Conservation (phyloP, 2,797 vertebrate species). For the Sebastes baramenuke region DNA sequence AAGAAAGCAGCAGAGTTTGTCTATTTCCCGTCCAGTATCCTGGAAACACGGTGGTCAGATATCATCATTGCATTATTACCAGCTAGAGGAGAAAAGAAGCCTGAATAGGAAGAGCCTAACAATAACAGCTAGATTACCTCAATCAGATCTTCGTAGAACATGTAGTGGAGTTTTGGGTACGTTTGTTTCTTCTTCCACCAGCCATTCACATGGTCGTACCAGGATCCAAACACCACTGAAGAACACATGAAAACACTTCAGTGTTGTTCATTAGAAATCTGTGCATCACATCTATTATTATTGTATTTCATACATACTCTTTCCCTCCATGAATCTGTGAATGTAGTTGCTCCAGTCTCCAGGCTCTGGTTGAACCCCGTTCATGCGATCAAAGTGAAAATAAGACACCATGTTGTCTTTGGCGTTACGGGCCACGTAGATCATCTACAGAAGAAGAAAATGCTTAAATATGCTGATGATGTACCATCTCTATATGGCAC, state of each 20-base stretch:
- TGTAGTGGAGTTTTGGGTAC: constrained; percentile 59
- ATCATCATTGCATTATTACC: neutral
- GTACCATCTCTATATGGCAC: neutral
- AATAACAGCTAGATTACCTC: constrained; percentile 36
- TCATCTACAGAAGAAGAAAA: neutral
- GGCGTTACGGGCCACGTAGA: constrained; percentile 47
- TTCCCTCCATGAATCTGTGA: neutral
- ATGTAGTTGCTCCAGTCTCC: constrained; percentile 5
- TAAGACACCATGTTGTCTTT: constrained; percentile 88
- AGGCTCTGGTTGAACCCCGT: constrained; percentile 17
- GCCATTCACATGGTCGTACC: constrained; percentile 83
- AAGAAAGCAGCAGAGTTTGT: constrained; percentile 62
- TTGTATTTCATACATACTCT: neutral
- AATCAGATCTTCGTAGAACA: constrained; percentile 64
- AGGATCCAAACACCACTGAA: constrained; percentile 85
- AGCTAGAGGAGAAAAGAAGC: neutral
- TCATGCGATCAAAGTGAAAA: constrained; percentile 88
- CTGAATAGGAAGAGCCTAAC: neutral
- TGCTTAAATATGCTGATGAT: neutral
- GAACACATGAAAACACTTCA: neutral
- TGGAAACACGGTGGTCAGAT: neutral
- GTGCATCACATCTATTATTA: neutral
- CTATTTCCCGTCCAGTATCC: constrained; percentile 56
- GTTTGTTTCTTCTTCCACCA: constrained; percentile 86
- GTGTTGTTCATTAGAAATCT: neutral